Evolutionary conservation across 2,888 invertebrate genomes (phyloP).

Genomic region (Epistrophe eligans): DNA sequence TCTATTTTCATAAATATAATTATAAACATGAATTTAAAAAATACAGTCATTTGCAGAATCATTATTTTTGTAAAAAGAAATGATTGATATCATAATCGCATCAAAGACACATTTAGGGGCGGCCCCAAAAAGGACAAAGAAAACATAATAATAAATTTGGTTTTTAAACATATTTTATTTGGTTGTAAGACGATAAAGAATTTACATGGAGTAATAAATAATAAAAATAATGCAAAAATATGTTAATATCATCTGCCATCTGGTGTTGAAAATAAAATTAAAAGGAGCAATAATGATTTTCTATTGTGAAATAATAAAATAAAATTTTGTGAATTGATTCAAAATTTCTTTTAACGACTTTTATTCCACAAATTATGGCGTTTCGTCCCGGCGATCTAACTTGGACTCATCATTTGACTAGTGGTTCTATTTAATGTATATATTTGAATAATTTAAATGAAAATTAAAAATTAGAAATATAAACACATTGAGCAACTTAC

Average conservation of each 20-base stretch:
- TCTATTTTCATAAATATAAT: constrained; percentile 39
- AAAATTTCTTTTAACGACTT: no score
- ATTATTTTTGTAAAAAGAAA: neutral
- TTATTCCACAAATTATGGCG: no score
- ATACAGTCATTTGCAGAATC: constrained; percentile 36
- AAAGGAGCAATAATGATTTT: neutral
- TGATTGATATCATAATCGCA: neutral
- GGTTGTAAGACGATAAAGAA: neutral
- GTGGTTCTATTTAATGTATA: no score
- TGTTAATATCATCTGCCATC: neutral
- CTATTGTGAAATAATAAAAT: neutral
- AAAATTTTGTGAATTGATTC: no score
- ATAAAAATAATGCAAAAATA: neutral
- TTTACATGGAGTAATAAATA: neutral
- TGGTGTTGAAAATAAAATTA: neutral
- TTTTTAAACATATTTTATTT: neutral
- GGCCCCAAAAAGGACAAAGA: neutral
- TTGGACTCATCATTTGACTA: no score
- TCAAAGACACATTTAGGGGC: neutral
- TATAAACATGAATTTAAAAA: constrained; percentile 52
- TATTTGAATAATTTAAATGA: no score
- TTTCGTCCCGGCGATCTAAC: no score
- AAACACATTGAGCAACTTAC: no score
- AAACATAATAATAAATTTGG: neutral
- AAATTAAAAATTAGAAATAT: no score